phyloP scores from a whole-genome alignment of 2,888 invertebrate species.

The Timandra comae region DNA sequence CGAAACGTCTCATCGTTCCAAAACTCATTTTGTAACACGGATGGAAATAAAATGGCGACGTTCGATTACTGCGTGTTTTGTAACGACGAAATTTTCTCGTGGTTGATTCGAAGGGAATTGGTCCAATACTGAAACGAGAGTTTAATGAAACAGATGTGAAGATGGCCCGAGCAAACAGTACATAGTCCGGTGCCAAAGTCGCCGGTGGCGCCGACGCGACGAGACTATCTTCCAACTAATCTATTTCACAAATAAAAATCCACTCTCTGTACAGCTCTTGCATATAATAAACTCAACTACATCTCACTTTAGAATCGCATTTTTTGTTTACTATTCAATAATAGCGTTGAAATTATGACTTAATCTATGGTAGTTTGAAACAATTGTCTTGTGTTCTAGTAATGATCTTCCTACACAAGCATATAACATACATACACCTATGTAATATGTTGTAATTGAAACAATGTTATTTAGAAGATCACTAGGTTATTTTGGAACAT shows the following conservation, averaged over 20 bases:
- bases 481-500: too few relatives aligned
- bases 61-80: constrained; percentile 34
- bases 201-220: constrained; percentile 57
- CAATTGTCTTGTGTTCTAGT: too few relatives aligned
- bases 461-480: too few relatives aligned
- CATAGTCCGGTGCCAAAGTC: constrained; percentile 59
- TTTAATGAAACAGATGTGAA: constrained; percentile 70
- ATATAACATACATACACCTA: too few relatives aligned
- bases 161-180: constrained; percentile 61
- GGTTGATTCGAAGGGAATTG: constrained; percentile 58
- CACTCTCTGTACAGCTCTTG: too few relatives aligned
- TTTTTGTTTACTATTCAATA: too few relatives aligned
- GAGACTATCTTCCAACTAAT: constrained; percentile 39
- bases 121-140: constrained; percentile 66
- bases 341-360: too few relatives aligned
- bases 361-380: too few relatives aligned
- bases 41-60: constrained; percentile 42
- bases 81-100: constrained; percentile 47
- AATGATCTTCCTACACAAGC: too few relatives aligned
- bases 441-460: too few relatives aligned
- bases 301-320: too few relatives aligned
- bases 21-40: constrained; percentile 36
- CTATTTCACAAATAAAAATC: constrained; percentile 50
- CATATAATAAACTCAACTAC: too few relatives aligned
- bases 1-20: constrained; percentile 56